These are phyloP conservation scores for Agonopterix arenella DNA, from an alignment of 2,888 invertebrate species.

Conservation along the genomic window DNA sequence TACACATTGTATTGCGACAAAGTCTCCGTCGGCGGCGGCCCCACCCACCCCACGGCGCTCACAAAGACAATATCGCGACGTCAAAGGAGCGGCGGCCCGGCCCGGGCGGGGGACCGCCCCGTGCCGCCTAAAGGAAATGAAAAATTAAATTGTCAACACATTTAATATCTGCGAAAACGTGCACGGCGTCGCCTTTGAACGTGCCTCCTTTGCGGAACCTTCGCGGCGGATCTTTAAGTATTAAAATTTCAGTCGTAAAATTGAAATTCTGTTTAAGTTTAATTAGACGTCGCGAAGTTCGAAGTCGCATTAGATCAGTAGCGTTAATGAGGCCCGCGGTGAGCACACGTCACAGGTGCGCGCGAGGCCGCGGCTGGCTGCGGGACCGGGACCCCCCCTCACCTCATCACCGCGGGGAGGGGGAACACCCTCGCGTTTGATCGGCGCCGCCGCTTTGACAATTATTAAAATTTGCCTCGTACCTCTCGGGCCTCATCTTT, in stretches of 20 bases:
- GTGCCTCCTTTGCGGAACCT: slow-evolving; percentile 62
- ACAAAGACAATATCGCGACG: slow-evolving; percentile 78
- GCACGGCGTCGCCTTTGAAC: slow-evolving; percentile 72
- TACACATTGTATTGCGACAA: slow-evolving; percentile 78
- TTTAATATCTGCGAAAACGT: slow-evolving; percentile 78
- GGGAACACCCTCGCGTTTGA: slow-evolving; percentile 60
- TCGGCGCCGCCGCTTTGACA: slow-evolving; percentile 78
- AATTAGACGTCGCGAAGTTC: slow-evolving; percentile 68
- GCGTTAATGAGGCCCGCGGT: slow-evolving; percentile 73
- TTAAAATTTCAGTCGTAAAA: slow-evolving; percentile 71
- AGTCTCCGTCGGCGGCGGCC: slow-evolving; percentile 70
- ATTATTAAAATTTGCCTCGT: slow-evolving; percentile 78
- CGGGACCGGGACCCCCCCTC: slow-evolving; percentile 10
- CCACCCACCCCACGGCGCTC: slow-evolving; percentile 67
- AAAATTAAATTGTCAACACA: slow-evolving; percentile 78
- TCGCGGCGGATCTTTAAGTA: slow-evolving; percentile 67
- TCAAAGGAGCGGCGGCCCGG: slow-evolving; percentile 67
- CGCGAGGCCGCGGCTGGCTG: slow-evolving; percentile 21
- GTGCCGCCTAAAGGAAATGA: slow-evolving; percentile 72
- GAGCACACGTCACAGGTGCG: slow-evolving; percentile 67
- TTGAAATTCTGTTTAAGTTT: slow-evolving; percentile 73
- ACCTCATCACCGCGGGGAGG: slow-evolving; percentile 15
- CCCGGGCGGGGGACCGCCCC: slow-evolving; percentile 37
- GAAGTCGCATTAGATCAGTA: slow-evolving; percentile 71
- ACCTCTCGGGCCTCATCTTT: slow-evolving; percentile 75